Conservation (phyloP, 2,888 invertebrate genomes). For the Leptopilina syphax region DNA sequence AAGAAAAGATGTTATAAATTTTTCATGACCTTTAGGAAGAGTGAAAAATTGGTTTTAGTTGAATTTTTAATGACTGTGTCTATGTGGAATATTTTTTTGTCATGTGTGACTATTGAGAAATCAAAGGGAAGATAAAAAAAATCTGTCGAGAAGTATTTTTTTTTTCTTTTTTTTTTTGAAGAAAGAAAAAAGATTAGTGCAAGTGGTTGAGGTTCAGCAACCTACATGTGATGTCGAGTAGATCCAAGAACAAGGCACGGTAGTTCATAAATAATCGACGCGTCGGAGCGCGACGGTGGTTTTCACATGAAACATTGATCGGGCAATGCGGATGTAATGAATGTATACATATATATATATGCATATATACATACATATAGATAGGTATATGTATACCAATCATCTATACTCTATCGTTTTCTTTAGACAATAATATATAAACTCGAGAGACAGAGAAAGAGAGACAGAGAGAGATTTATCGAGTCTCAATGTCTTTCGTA, state of each 20-base stretch:
- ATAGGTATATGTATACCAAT: slow-evolving; percentile 48
- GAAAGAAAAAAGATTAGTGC: slow-evolving; percentile 51
- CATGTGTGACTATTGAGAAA: neutral
- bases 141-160: neutral
- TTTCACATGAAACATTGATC: slow-evolving; percentile 76
- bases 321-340: slow-evolving; percentile 66
- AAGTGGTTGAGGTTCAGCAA: slow-evolving; percentile 65
- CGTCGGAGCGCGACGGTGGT: slow-evolving; percentile 70
- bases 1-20: no score
- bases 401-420: slow-evolving; percentile 47
- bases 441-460: neutral
- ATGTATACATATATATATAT: slow-evolving; percentile 56
- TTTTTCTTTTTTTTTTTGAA: slow-evolving; percentile 29
- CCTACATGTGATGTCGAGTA: slow-evolving; percentile 55
- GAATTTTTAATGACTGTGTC: no score
- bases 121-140: neutral
- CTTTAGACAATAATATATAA: slow-evolving; percentile 2
- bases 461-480: neutral
- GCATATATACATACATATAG: slow-evolving; percentile 40
- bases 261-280: slow-evolving; percentile 76
- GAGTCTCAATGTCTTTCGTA: neutral
- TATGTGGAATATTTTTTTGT: neutral
- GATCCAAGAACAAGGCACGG: slow-evolving; percentile 67
- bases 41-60: no score
- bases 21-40: no score